Evolutionary conservation across 1,140 invertebrate species (phyloP), one percentile per base, ranked within the genome.

Genomic region (Colletes latitarsis): DNA sequence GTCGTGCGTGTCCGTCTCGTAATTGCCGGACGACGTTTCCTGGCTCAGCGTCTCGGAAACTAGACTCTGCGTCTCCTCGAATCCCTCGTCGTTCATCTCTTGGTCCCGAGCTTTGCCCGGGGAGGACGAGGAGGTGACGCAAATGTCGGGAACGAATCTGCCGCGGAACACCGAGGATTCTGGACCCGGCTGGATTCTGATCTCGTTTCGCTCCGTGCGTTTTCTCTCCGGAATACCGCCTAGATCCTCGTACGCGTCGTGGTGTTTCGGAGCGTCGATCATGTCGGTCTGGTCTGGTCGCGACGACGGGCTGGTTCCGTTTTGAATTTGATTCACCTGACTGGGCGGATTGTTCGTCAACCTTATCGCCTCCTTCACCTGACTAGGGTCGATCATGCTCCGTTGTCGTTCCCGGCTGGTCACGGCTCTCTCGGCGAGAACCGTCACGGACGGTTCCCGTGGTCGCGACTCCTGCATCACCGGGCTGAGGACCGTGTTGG

Each of bases 31-130:
- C 0, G 96, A 96, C 4, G 96, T 96, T 73, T 96, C 96, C 79
- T 97, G 96, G 64, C 97, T 97, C 1, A 96, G 95, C 1, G 96
- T 97, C 89, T 98, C 97, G 0, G 97, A 97, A 66, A 97, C 96
- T 41, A 97, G 93, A 84, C 96, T 97, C 82, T 97, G 97, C 0
- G 97, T 97, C 93, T 98, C 97, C 90, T 98, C 97, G 88, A 98
- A 98, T 10, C 97, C 97, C 94, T 98, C 97, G 89, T 98, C 97
- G 83, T 97, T 96, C 58, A 97, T 88, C 82, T 97, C 96, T 81
- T 95, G 95, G 76, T 96, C 95, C 15, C 94, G 95, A 55, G 91
- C 88, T 89, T 84, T 94, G 0, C 69, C 77, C 0, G 71, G 62
- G 0, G 49, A 49, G 8, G 49, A 9, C 49, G 91, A 84, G 3